These are phyloP conservation scores for Luperina nickerlii DNA, from an alignment of 2,888 invertebrate species.

Conservation along the genomic window DNA sequence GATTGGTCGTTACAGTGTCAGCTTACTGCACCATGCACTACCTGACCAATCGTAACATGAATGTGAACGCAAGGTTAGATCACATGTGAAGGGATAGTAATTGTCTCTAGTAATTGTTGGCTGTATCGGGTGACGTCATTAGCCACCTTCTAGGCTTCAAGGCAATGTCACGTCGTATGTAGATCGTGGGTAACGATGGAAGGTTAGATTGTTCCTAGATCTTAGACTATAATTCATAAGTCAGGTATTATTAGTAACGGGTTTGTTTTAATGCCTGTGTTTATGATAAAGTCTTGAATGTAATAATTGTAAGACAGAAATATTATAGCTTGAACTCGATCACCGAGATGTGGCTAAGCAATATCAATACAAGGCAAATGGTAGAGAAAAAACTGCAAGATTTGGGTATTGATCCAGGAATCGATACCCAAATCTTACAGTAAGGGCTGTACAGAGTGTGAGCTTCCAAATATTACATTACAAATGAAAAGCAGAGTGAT, in stretches of 20 bases:
- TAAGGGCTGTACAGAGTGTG: neutral
- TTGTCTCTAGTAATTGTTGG: constrained; percentile 60
- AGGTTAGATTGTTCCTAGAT: constrained; percentile 50
- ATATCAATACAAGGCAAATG: neutral
- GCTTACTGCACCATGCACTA: constrained; percentile 17
- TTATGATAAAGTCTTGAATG: neutral
- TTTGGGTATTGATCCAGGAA: neutral
- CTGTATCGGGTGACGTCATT: constrained; percentile 47
- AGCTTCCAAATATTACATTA: neutral
- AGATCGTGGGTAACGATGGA: constrained; percentile 54
- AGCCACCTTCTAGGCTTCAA: constrained; percentile 57
- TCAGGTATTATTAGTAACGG: constrained; percentile 39
- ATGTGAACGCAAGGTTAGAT: constrained; percentile 63
- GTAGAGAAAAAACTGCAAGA: neutral
- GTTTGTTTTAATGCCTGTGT: constrained; percentile 4
- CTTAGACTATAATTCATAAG: constrained; percentile 43
- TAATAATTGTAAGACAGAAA: neutral
- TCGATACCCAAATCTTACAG: too few relatives aligned
- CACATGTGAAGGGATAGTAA: constrained; percentile 65
- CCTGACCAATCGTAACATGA: constrained; percentile 52
- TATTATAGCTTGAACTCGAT: neutral
- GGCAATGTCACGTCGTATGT: constrained; percentile 60
- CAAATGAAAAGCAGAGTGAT: neutral
- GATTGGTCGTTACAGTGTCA: constrained; percentile 49
- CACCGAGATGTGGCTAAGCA: neutral